These are phyloP conservation scores for Prinia subflava DNA, from an alignment of 2,113 vertebrate genomes.

Conservation along the genomic window DNA sequence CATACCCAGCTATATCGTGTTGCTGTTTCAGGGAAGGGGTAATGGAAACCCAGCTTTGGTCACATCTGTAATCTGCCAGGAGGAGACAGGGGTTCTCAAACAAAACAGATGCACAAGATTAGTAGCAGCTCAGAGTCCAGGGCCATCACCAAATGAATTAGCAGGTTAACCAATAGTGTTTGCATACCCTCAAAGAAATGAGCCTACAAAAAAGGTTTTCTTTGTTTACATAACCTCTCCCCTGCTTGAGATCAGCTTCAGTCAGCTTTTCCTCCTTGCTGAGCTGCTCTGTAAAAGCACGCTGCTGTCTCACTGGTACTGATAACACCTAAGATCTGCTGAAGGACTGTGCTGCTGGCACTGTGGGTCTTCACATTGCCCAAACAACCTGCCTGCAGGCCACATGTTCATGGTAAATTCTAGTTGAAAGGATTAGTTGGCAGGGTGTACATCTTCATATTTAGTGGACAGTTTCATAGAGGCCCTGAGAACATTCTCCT, in stretches of 20 bases:
- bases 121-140: constrained; percentile 38
- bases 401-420: neutral
- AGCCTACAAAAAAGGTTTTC: neutral
- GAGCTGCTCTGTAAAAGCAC: neutral
- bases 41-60: constrained; percentile 7
- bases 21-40: constrained; percentile 3
- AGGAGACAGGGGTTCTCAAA: neutral
- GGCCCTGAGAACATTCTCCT: neutral
- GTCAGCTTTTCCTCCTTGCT: constrained; percentile 7
- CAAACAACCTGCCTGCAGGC: neutral
- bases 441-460: neutral
- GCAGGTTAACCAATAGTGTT: neutral
- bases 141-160: constrained; percentile 1
- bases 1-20: neutral
- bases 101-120: neutral
- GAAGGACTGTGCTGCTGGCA: neutral
- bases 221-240: constrained; percentile 34
- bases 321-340: neutral
- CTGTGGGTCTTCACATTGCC: neutral
- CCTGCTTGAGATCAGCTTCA: neutral
- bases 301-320: neutral
- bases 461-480: neutral
- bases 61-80: neutral
- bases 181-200: neutral
- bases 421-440: neutral